Base-by-base conservation (phyloP, 2,888 invertebrate species). In the Eledone cirrhosa region DNA sequence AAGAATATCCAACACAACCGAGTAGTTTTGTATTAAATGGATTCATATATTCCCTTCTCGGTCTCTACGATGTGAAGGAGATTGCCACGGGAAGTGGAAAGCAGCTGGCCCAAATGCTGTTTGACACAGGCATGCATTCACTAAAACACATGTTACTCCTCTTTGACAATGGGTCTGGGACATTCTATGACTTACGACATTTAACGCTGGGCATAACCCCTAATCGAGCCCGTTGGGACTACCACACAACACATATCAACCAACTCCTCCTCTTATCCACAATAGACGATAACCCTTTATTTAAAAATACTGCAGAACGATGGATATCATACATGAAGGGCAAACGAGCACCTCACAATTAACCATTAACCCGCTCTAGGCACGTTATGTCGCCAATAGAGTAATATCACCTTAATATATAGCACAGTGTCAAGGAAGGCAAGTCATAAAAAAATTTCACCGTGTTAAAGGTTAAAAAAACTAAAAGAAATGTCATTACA, bases 141-240 rank as follows among this genome's bases (percentile, higher is more conserved):
- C 92, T 99, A 31, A 97, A 96, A 85, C 94, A 93, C 67, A 94
- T 99, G 92, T 92, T 99, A 31, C 94, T 95, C 0, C 92, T 99
- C 8, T 99, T 94, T 89, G 99, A 99, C 91, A 97, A 97, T 22
- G 90, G 99, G 31, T 95, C 96, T 79, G 97, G 97, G 3, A 97
- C 97, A 31, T 94, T 96, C 82, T 99, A 99, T 90, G 99, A 99
- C 92, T 93, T 99, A 78, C 92, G 99, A 22, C 99, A 99, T 91
- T 94, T 97, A 88, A 96, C 96, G 0, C 82, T 87, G 2, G 88
- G 88, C 7, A 95, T 95, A 29, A 94, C 95, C 27, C 92, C 92
- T 2, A 99, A 99, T 91, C 92, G 98, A 81, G 99, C 99, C 0
- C 93, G 99, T 79, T 98, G 99, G 97, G 99, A 99, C 90, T 99